Percentiles rank a stretch among this genome's conserved stretches.
Evolutionary conservation across 2,797 vertebrate species (phyloP).

Genomic region (Myiotriccus ornatus): DNA sequence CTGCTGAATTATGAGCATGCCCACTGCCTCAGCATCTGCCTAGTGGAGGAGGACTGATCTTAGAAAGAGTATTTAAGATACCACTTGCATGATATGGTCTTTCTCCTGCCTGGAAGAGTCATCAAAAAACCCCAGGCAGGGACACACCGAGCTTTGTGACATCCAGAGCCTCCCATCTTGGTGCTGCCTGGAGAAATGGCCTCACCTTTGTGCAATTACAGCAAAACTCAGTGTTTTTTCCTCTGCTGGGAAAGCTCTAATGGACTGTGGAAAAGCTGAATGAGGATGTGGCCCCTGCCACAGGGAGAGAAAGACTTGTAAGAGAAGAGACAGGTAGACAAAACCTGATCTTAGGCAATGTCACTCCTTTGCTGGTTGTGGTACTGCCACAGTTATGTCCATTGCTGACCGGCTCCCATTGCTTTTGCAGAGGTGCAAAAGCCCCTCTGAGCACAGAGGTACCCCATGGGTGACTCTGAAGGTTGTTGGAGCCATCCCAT

Average conservation of each 20-base stretch:
- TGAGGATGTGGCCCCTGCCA: neutral
- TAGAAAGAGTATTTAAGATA: neutral
- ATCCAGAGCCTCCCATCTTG: neutral
- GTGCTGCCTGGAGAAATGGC: neutral
- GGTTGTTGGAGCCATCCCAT: neutral
- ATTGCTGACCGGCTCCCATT: accelerated
- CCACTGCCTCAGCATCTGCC: neutral
- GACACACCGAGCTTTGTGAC: neutral
- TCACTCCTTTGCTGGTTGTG: neutral
- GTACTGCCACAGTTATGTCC: neutral
- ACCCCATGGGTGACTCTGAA: neutral
- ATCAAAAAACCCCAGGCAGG: neutral
- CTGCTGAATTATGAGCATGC: neutral
- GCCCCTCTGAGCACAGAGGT: neutral
- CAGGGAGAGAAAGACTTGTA: neutral
- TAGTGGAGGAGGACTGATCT: neutral
- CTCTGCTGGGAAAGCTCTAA: neutral
- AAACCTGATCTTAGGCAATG: neutral
- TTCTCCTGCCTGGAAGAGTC: neutral
- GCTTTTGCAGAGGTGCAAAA: neutral
- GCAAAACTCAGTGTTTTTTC: accelerated
- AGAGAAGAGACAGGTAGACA: neutral
- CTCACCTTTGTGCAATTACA: neutral
- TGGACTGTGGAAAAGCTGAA: neutral
- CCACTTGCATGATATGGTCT: neutral